A percentile compares a stretch with the other conserved stretches of the same genome.
Conservation (phyloP, 1,140 invertebrate species). For the Zaprionus gabonicus region DNA sequence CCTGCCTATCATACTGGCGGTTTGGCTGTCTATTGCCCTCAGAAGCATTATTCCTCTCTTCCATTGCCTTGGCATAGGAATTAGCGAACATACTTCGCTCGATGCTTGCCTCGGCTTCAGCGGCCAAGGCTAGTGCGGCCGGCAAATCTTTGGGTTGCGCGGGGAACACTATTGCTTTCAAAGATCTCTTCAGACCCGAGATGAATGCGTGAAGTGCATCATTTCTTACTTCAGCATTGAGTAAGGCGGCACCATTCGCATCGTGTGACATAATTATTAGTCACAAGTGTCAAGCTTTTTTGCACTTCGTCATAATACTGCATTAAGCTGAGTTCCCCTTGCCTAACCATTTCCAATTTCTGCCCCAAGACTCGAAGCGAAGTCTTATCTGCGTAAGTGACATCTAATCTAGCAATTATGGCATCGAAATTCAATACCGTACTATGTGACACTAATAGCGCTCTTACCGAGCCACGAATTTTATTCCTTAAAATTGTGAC, state of each 20-base stretch:
- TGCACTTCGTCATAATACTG: slow-evolving; percentile 1
- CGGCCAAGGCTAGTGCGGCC: neutral
- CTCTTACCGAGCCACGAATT: too few relatives aligned
- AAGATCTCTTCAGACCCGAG: neutral
- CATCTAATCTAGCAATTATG: too few relatives aligned
- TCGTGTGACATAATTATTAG: slow-evolving; percentile 3
- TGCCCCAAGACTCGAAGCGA: too few relatives aligned
- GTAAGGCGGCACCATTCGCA: neutral
- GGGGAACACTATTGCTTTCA: slow-evolving; percentile 1
- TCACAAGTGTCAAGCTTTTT: neutral
- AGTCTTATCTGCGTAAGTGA: too few relatives aligned
- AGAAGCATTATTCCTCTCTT: slow-evolving; percentile 6
- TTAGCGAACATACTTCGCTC: too few relatives aligned
- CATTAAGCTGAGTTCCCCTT: neutral
- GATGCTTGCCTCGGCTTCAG: too few relatives aligned
- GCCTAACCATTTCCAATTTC: too few relatives aligned
- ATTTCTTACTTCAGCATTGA: slow-evolving; percentile 3
- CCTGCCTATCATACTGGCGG: neutral
- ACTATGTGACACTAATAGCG: too few relatives aligned
- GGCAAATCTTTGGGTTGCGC: neutral
- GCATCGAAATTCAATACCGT: too few relatives aligned
- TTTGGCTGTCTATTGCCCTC: slow-evolving; percentile 7
- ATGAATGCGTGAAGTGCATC: neutral
- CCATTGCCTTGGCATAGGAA: neutral
- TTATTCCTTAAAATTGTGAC: too few relatives aligned